Evolutionary conservation across 2,113 vertebrate species (phyloP).

Genomic region (Pelvicachromis taeniatus): DNA sequence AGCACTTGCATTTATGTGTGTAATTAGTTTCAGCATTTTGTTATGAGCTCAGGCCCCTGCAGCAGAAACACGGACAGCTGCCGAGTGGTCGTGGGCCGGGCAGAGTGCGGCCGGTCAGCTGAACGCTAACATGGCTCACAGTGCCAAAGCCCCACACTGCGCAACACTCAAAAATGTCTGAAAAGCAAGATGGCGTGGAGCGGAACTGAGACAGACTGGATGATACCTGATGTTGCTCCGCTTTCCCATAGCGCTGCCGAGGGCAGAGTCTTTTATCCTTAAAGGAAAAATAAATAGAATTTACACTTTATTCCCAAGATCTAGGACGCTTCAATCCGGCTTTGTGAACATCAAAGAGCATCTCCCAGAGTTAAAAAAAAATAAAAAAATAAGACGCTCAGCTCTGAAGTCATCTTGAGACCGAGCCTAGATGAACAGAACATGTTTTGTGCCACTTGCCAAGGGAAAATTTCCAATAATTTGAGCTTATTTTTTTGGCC

Average conservation of each 20-base stretch:
- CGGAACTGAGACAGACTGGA: neutral
- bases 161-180: conserved; percentile 26
- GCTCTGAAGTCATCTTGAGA: conserved; percentile 46
- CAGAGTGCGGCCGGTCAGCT: conserved; percentile 30
- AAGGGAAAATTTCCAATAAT: conserved; percentile 25
- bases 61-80: conserved; percentile 17
- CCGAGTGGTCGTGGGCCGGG: neutral
- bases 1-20: conserved; percentile 24
- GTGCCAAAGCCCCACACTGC: conserved; percentile 7
- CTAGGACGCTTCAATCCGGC: conserved; percentile 10
- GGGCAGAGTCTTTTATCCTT: neutral
- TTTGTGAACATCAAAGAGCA: conserved; percentile 19
- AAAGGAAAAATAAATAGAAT: conserved; percentile 30
- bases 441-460: conserved; percentile 16
- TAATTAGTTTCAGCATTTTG: conserved; percentile 39
- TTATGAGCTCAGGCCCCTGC: conserved; percentile 18
- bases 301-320: conserved; percentile 27
- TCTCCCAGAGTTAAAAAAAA: neutral
- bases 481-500: conserved; percentile 32
- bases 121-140: conserved; percentile 39
- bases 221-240: neutral
- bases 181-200: conserved; percentile 16
- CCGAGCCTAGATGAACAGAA: conserved; percentile 35
- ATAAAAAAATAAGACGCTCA: neutral
- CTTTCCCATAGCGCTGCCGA: neutral